A percentile compares a stretch with the other conserved stretches of the same genome.
Conservation (phyloP, 1,140 invertebrate genomes). For the Pachypeltis micranthus region DNA sequence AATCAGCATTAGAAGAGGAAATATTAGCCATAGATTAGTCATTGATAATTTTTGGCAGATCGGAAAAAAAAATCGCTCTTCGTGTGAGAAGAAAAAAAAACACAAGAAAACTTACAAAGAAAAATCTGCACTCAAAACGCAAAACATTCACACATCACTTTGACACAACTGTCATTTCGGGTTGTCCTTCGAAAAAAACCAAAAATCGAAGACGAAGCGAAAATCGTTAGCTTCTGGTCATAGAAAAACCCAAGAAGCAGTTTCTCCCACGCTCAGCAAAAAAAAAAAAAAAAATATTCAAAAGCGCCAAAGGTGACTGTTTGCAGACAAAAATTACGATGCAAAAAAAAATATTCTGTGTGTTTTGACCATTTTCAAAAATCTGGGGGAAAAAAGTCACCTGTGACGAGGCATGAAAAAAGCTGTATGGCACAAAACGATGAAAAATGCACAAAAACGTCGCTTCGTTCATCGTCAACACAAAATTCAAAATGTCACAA, state of each 20-base stretch:
- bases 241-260: too few relatives aligned
- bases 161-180: not conserved
- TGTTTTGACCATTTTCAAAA: constrained; percentile 6
- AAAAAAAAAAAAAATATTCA: constrained; percentile 3
- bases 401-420: constrained; percentile 6
- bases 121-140: constrained; percentile 2
- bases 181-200: not conserved
- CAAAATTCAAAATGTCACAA: too few relatives aligned
- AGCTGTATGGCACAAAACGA: constrained; percentile 3
- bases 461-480: too few relatives aligned
- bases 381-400: constrained; percentile 11
- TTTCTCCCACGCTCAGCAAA: not conserved
- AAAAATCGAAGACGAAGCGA: too few relatives aligned
- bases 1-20: not conserved
- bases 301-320: constrained; percentile 12
- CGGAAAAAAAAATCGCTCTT: not conserved
- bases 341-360: constrained; percentile 13
- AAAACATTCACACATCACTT: not conserved
- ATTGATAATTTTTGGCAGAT: not conserved
- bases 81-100: not conserved
- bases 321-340: not conserved
- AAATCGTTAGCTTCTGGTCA: too few relatives aligned
- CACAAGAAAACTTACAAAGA: not conserved
- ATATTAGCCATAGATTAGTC: not conserved
- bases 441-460: too few relatives aligned